Conservation (phyloP, 2,113 vertebrate species). For the Aviceda subcristata region DNA sequence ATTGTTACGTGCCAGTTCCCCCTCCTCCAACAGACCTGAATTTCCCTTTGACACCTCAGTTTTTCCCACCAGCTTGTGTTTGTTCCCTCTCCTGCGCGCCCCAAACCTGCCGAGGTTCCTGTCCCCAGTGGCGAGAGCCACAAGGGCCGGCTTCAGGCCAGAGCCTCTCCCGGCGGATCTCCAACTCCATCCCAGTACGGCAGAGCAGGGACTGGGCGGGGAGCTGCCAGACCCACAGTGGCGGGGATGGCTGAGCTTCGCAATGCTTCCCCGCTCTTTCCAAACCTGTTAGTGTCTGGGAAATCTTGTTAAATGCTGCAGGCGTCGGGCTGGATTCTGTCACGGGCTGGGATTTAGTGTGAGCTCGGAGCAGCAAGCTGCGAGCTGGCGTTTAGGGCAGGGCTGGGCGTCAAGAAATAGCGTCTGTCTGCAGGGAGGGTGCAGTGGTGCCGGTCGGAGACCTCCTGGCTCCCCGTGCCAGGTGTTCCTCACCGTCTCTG, state of each 20-base stretch:
- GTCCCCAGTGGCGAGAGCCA: background rate
- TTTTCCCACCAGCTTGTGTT: background rate
- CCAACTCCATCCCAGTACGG: background rate
- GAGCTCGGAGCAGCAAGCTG: background rate
- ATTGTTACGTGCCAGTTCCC: background rate
- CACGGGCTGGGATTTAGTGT: rapidly evolving
- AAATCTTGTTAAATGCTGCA: rapidly evolving
- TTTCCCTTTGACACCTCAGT: background rate
- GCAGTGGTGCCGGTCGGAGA: background rate
- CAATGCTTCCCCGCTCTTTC: background rate
- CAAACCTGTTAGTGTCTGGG: background rate
- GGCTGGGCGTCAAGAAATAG: rapidly evolving
- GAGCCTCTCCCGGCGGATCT: background rate
- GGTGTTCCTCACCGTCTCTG: background rate
- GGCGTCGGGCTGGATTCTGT: background rate
- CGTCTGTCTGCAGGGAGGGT: background rate
- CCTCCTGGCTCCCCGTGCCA: background rate
- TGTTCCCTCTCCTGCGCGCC: background rate
- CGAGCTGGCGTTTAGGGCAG: background rate
- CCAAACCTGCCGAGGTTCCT: background rate
- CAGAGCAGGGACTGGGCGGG: background rate
- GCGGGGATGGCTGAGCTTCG: background rate
- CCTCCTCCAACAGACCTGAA: background rate
- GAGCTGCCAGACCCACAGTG: background rate
- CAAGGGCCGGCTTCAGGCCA: background rate